Evolutionary conservation across 1,140 invertebrate genomes (phyloP), one percentile per base, ranked within the genome.

Genomic region (Orchestia grillus): DNA sequence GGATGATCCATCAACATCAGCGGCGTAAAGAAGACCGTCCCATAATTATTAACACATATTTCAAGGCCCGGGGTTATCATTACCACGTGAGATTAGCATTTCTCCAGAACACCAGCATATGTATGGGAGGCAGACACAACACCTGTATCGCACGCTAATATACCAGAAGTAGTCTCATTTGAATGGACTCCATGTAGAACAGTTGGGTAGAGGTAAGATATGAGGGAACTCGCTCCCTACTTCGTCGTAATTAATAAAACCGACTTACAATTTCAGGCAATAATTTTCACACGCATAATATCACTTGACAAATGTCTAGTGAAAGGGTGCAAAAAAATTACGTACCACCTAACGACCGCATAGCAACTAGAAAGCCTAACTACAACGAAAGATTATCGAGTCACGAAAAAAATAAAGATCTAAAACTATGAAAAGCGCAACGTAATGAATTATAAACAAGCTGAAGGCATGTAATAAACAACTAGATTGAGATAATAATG

Each of bases 1-100:
- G 40, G 43, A 8, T 44, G 40, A 94, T 94, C 92, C 19, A 94
- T 94, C 92, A 94, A 94, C 92, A 94, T 94, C 44, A 94, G 90
- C 44, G 92, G 92, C 44, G 44, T 94, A 94, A 94, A 94, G 92
- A 94, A 94, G 92, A 42, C 41, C 92, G 92, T n/a, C 92, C 92
- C 44, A 44, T 40, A 47, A 94, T 94, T 94, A 94, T 45, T 94
- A 94, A 28, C 44, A 94, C 92, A 94, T 94, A 94, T 94, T 94
- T 94, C 92, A 94, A 44, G 41, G 11, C 92, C 0, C 92, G 11
- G 40, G 36, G 43, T 44, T 47, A 45, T 94, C 92, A 94, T 94
- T 94, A 94, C 44, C 92, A 0, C 4, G 19, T 47, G 11, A 15
- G 92, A 94, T 94, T 94, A 94, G 44, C 92, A 94, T 94, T 47